These are phyloP conservation scores for Parnassius mnemosyne DNA, from an alignment of 2,888 invertebrate genomes.

Conservation along the genomic window DNA sequence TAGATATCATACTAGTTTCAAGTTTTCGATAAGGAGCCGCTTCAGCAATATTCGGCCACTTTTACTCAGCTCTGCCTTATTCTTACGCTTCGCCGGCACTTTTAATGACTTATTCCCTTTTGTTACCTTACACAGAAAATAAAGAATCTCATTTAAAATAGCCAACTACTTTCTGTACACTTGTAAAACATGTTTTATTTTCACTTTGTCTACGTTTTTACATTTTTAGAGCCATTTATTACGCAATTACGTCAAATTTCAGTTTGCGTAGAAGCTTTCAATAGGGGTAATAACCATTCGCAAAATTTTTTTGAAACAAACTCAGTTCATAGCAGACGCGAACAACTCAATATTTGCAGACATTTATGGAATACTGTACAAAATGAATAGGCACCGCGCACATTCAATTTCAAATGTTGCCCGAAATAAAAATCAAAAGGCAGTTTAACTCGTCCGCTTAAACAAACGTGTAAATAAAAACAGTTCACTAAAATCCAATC, in stretches of 20 bases:
- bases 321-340: constrained; percentile 21
- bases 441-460: constrained; percentile 26
- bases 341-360: constrained; percentile 24
- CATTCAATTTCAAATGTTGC: constrained; percentile 27
- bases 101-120: constrained; percentile 75
- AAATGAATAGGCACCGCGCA: constrained; percentile 22
- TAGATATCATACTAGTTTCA: constrained; percentile 61
- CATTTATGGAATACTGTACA: constrained; percentile 26
- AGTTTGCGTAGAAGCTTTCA: neutral
- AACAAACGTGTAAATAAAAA: constrained; percentile 42
- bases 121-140: constrained; percentile 47
- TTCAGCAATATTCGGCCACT: constrained; percentile 63
- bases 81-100: constrained; percentile 69
- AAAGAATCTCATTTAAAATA: constrained; percentile 53
- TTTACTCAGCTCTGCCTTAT: constrained; percentile 55
- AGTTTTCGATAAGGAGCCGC: constrained; percentile 65
- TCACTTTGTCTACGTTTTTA: constrained; percentile 23
- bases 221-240: neutral
- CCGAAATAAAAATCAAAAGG: constrained; percentile 19
- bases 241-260: neutral
- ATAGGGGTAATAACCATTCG: neutral
- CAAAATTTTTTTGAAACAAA: constrained; percentile 10
- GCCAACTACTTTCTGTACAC: constrained; percentile 30
- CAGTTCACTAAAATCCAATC: constrained; percentile 62
- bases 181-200: no score